Base-by-base conservation (phyloP, 2,888 invertebrate genomes). In the Ethmia dodecea region DNA sequence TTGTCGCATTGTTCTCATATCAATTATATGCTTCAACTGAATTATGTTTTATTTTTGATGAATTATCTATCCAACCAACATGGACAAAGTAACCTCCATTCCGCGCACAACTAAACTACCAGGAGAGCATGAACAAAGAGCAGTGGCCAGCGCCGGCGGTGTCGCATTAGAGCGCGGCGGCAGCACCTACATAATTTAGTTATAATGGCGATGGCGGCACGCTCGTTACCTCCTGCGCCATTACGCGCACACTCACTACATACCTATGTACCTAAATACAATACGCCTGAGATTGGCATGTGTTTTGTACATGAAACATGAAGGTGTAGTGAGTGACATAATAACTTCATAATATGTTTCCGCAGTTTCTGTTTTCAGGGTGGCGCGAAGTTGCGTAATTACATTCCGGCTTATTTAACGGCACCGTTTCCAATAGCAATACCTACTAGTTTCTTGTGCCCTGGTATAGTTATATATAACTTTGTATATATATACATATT, bases 121-220 rank as follows among this genome's bases (percentile, higher is more conserved):
- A 69, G 66, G 64, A 30, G 33, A 30, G 37, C 47, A 55, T 43
- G 40, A 45, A 42, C 47, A 43, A 32, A 41, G 37, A 35, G 31
- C 10, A 26, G 4, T 32, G 39, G 30, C 25, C 33, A 33, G 29
- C 28, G 27, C 27, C 55, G 49, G 51, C 49, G 59, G 51, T 50
- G 59, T 59, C 61, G 61, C 66, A 61, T 70, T 69, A 67, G n/a
- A n/a, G 60, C 61, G 58, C 55, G 46, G 43, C 31, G 52, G 54
- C 55, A 52, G 56, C 60, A 62, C 67, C 59, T 67, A 66, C 69
- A 67, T 71, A 71, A 74, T 75, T 70, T 62, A 72, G 68, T 65
- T 69, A 68, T 73, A 73, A 74, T 73, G 71, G 70, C 61, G 58
- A 55, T 56, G 50, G 55, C n/a, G n/a, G n/a, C n/a, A n/a, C 56